Evolutionary conservation across 2,113 vertebrate species (phyloP), one percentile per base, ranked within the genome.

Genomic region (Pleuronectes platessa): DNA sequence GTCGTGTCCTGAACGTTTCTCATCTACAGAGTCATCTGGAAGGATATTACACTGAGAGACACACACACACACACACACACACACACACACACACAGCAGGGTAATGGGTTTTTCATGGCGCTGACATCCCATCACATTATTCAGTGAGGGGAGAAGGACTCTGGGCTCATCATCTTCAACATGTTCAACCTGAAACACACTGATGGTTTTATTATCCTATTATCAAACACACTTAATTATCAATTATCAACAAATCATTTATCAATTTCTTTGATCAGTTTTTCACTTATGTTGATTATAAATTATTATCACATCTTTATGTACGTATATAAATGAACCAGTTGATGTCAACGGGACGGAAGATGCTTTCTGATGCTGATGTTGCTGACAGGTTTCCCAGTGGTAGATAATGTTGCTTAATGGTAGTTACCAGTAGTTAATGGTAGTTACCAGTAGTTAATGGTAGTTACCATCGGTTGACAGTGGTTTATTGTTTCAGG

Each of bases 61-160:
- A 56, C 42, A 79, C 66, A 74, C 72, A 69, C 65, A 53, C 53
- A 77, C 70, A 73, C 55, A 55, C 59, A 65, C 49, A 7, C 1
- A 35, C 64, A 62, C 72, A 73, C 55, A 55, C 59, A 65, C 49
- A 7, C 1, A 7, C 1, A 35, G 2, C 20, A 35, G 65, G 81
- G 67, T 83, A 82, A 86, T 85, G 79, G 82, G 35, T 83, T 85
- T 82, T 77, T 62, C 68, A 79, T 68, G 31, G 31, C 18, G 3
- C 69, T 84, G 78, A 84, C 84, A 69, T 81, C 72, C 40, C 79
- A 78, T 89, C 84, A 85, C 73, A 82, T 83, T 78, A 81, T 71
- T 59, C 78, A 79, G 75, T 84, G 61, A 77, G 75, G 78, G 76
- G 49, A 87, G 76, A 78, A 77, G 61, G 70, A 74, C 24, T 74